Percentiles rank a stretch among this genome's conserved stretches.
phyloP scores from a whole-genome alignment of 2,888 invertebrate species.

The Ashinkailepas kermadecensis region DNA sequence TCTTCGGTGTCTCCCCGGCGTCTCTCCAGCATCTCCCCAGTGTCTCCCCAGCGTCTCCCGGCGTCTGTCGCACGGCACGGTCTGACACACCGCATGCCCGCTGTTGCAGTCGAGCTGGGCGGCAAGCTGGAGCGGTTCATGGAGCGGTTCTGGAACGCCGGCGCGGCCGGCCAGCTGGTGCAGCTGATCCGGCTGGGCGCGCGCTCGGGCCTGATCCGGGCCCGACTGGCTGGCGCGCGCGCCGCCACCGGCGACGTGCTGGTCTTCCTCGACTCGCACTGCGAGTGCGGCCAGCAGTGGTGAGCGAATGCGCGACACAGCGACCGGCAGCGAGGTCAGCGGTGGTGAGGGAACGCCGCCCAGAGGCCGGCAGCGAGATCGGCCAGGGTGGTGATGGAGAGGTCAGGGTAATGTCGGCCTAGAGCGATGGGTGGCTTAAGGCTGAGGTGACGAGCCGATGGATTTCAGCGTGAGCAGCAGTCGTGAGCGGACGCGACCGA shows the following conservation, averaged over 20 bases:
- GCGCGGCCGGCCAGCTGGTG: slow-evolving; percentile 52
- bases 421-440: too few relatives aligned
- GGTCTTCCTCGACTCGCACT: slow-evolving; percentile 85
- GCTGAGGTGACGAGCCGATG: too few relatives aligned
- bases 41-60: slow-evolving; percentile 25
- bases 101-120: slow-evolving; percentile 54
- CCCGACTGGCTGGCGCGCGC: slow-evolving; percentile 78
- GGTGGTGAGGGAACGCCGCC: too few relatives aligned
- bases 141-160: slow-evolving; percentile 8
- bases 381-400: too few relatives aligned
- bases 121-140: slow-evolving; percentile 73
- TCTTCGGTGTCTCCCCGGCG: too few relatives aligned
- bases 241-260: slow-evolving; percentile 70
- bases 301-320: slow-evolving; percentile 35
- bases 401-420: too few relatives aligned
- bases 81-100: not conserved
- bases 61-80: not conserved
- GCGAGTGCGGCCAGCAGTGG: slow-evolving; percentile 74
- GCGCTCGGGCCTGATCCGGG: slow-evolving; percentile 80
- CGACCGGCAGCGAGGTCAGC: too few relatives aligned
- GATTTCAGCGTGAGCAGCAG: too few relatives aligned
- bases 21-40: slow-evolving; percentile 32
- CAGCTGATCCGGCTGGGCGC: slow-evolving; percentile 64
- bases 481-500: too few relatives aligned
- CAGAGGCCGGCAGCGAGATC: too few relatives aligned